A percentile compares a stretch with the other conserved stretches of the same genome.
These are phyloP conservation scores for Drosophila auraria DNA, from an alignment of 1,140 invertebrate genomes.

Conservation along the genomic window DNA sequence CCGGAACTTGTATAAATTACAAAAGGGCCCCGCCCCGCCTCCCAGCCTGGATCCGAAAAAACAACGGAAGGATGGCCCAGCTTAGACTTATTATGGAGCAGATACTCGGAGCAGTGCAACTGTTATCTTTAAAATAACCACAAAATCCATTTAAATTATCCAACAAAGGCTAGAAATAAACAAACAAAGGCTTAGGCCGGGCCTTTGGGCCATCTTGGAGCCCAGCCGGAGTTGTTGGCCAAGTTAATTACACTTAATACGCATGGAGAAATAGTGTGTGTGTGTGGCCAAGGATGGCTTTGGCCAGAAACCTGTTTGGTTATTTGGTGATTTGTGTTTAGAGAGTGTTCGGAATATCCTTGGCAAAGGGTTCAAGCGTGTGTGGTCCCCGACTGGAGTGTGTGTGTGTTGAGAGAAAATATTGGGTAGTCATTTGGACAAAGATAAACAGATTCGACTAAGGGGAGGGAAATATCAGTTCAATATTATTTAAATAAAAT, in stretches of 20 bases:
- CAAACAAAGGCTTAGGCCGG: slow-evolving; percentile 50
- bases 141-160: slow-evolving; percentile 80
- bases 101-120: slow-evolving; percentile 55
- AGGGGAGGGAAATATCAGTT: no score
- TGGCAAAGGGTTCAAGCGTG: slow-evolving; percentile 15
- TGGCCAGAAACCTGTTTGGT: slow-evolving; percentile 69
- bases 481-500: not conserved
- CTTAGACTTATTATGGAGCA: slow-evolving; percentile 57
- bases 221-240: slow-evolving; percentile 42
- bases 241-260: slow-evolving; percentile 84
- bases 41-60: slow-evolving; percentile 37
- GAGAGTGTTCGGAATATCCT: slow-evolving; percentile 26
- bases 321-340: slow-evolving; percentile 73
- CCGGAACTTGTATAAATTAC: slow-evolving; percentile 70
- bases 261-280: slow-evolving; percentile 46
- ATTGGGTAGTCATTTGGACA: slow-evolving; percentile 21
- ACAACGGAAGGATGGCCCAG: slow-evolving; percentile 23
- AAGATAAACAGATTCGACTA: slow-evolving; percentile 10
- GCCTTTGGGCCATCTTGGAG: slow-evolving; percentile 30
- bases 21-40: not conserved
- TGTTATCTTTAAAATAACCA: slow-evolving; percentile 79
- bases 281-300: slow-evolving; percentile 33
- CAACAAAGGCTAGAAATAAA: slow-evolving; percentile 56
- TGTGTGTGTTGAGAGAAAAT: slow-evolving; percentile 25
- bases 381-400: not conserved